Conservation (phyloP, 2,797 vertebrate genomes). For the Phataginus tetradactyla region DNA sequence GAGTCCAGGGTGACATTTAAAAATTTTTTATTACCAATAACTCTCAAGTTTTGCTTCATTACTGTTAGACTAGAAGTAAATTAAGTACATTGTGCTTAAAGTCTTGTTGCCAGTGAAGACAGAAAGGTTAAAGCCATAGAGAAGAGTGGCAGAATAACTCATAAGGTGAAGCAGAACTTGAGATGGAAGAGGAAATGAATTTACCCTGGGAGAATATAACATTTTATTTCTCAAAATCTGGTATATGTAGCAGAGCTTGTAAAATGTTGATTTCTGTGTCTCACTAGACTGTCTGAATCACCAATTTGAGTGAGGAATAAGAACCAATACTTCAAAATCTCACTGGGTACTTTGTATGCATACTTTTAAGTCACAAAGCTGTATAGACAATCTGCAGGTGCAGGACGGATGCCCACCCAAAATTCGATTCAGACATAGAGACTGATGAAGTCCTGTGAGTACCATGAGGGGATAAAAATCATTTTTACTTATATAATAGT, state of each 20-base stretch:
- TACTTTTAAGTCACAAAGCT: neutral
- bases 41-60: neutral
- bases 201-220: neutral
- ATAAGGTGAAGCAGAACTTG: neutral
- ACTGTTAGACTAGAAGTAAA: neutral
- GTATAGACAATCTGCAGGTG: fast-evolving
- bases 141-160: neutral
- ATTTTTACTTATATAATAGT: neutral
- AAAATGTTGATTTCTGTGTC: neutral
- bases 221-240: neutral
- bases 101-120: neutral
- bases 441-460: fast-evolving
- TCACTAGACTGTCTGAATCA: neutral
- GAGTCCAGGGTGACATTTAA: neutral
- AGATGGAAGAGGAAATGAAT: neutral
- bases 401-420: neutral
- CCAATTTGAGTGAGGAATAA: neutral
- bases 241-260: neutral
- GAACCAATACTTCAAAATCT: neutral
- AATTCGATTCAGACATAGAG: neutral
- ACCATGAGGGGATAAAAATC: fast-evolving
- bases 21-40: neutral
- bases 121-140: neutral
- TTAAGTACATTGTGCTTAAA: neutral
- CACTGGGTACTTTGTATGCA: neutral